Percentiles rank a stretch among this genome's conserved stretches.
Evolutionary conservation across 1,140 invertebrate genomes (phyloP).

Genomic region (Lethrus apterus): DNA sequence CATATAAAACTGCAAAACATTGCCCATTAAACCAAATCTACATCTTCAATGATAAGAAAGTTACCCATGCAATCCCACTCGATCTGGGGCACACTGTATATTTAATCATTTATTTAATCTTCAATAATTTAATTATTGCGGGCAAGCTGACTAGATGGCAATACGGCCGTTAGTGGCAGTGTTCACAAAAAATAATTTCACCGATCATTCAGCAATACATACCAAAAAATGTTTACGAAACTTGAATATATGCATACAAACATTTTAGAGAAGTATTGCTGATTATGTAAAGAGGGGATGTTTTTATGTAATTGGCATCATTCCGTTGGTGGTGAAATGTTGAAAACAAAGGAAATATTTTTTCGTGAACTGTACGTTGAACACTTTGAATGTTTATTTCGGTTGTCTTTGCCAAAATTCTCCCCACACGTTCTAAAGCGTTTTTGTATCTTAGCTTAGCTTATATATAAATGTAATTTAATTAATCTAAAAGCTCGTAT

Average conservation of each 20-base stretch:
- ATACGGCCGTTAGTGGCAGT: conserved; percentile 12
- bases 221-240: background rate
- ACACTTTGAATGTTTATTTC: too few relatives aligned
- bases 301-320: background rate
- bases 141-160: conserved; percentile 10
- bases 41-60: too few relatives aligned
- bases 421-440: too few relatives aligned
- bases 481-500: conserved; percentile 3
- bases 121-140: conserved; percentile 8
- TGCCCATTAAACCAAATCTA: too few relatives aligned
- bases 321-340: background rate
- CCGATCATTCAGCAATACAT: too few relatives aligned
- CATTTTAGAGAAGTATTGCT: background rate
- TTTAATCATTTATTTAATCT: too few relatives aligned
- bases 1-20: too few relatives aligned
- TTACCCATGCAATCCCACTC: too few relatives aligned
- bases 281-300: background rate
- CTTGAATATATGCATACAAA: conserved; percentile 1
- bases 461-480: too few relatives aligned
- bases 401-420: too few relatives aligned
- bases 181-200: conserved; percentile 12
- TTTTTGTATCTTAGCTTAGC: too few relatives aligned
- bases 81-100: too few relatives aligned
- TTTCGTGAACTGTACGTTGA: background rate
- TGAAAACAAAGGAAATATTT: background rate